A percentile compares a stretch with the other conserved stretches of the same genome.
These are phyloP conservation scores for Oenanthe oenanthe DNA, from an alignment of 2,113 vertebrate species.

Conservation along the genomic window DNA sequence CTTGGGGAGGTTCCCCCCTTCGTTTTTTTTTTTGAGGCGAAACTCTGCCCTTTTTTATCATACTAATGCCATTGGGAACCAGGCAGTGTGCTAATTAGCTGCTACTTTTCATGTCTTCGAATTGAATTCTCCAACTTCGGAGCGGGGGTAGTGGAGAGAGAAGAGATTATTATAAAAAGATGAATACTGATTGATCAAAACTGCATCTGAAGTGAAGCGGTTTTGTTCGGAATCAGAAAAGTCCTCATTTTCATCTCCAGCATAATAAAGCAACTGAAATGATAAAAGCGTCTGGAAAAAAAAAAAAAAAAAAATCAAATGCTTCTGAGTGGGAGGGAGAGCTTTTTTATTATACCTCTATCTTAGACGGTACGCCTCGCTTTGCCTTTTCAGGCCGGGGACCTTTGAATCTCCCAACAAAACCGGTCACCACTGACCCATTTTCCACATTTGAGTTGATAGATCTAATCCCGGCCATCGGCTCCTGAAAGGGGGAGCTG, in stretches of 20 bases:
- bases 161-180: constrained; percentile 78
- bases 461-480: constrained; percentile 68
- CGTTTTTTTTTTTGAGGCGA: constrained; percentile 76
- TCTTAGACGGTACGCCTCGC: neutral
- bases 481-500: constrained; percentile 44
- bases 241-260: constrained; percentile 62
- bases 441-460: constrained; percentile 53
- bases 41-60: constrained; percentile 86
- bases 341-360: constrained; percentile 39
- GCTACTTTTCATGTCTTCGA: constrained; percentile 89
- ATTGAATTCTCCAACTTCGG: constrained; percentile 70
- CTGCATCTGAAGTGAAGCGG: constrained; percentile 50
- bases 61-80: constrained; percentile 87
- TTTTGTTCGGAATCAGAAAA: constrained; percentile 48
- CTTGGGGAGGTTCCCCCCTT: constrained; percentile 65
- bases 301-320: neutral
- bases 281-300: neutral
- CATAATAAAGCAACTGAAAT: constrained; percentile 38
- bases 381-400: constrained; percentile 54
- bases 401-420: constrained; percentile 56
- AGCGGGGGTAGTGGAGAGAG: neutral
- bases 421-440: constrained; percentile 50
- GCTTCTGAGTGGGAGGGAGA: constrained; percentile 11
- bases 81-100: constrained; percentile 95
- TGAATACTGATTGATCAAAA: constrained; percentile 74